phyloP scores from a whole-genome alignment of 2,888 invertebrate genomes.

The Itoplectis maculator region DNA sequence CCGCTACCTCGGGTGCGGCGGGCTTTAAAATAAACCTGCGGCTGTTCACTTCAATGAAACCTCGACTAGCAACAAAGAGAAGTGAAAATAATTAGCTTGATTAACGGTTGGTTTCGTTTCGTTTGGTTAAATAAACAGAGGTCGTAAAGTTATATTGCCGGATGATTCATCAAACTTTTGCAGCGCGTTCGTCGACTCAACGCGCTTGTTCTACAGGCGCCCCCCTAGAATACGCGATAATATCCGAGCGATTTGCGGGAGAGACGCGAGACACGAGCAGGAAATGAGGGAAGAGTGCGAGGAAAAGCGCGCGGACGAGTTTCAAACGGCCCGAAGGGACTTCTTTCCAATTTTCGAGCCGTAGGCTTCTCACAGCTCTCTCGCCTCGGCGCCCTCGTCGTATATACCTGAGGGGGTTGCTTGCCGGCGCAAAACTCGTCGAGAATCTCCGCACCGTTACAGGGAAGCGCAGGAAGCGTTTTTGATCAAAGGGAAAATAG shows the following conservation, averaged over 20 bases:
- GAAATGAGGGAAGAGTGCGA: conserved; percentile 26
- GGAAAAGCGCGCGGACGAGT: conserved; percentile 39
- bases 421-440: conserved; percentile 42
- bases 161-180: conserved; percentile 45
- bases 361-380: conserved; percentile 23
- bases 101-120: neutral
- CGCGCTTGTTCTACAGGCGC: conserved; percentile 1
- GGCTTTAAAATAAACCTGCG: conserved; percentile 9
- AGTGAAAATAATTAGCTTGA: conserved; percentile 22
- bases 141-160: conserved; percentile 17
- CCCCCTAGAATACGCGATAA: conserved; percentile 11
- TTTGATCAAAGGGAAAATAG: conserved; percentile 51
- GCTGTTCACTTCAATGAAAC: neutral
- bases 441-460: conserved; percentile 16
- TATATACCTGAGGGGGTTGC: conserved; percentile 24
- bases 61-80: conserved; percentile 5
- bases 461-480: conserved; percentile 4
- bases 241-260: neutral
- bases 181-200: neutral
- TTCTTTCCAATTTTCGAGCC: conserved; percentile 57
- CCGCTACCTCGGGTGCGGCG: neutral
- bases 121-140: neutral
- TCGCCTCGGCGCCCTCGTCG: conserved; percentile 36
- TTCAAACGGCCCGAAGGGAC: conserved; percentile 45
- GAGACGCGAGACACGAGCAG: conserved; percentile 7